Conservation (phyloP, 1,140 invertebrate species). For the Solenopsis fugax region DNA sequence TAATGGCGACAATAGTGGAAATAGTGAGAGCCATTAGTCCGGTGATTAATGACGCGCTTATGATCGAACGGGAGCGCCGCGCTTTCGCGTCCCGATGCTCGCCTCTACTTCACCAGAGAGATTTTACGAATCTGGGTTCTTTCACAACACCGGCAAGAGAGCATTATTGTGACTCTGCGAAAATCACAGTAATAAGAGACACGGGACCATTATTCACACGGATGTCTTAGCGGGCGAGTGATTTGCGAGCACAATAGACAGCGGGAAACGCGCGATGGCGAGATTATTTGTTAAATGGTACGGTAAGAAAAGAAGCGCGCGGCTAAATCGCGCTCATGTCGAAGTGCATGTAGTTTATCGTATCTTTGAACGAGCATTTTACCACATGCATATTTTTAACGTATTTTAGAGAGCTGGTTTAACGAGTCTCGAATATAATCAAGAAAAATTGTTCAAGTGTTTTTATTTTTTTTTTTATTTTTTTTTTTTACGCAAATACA, state of each 20-base stretch:
- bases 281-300: constrained; percentile 52
- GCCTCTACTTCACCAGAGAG: background rate
- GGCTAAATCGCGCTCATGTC: background rate
- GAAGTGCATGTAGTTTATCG: background rate
- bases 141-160: constrained; percentile 24
- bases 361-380: constrained; percentile 13
- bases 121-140: constrained; percentile 40
- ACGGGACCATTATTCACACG: constrained; percentile 59
- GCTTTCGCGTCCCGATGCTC: constrained; percentile 5
- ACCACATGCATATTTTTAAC: background rate
- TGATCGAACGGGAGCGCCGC: constrained; percentile 25
- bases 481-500: background rate
- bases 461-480: background rate
- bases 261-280: background rate
- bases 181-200: constrained; percentile 50
- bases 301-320: constrained; percentile 18
- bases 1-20: constrained; percentile 61
- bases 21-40: constrained; percentile 35
- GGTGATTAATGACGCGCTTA: constrained; percentile 66
- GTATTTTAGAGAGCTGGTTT: background rate
- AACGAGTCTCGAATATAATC: background rate
- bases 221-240: constrained; percentile 61
- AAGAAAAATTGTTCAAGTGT: background rate
- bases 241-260: constrained; percentile 42
- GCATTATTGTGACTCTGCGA: constrained; percentile 65